Evolutionary conservation across 2,113 vertebrate genomes (phyloP).

Genomic region (Diglossa brunneiventris): DNA sequence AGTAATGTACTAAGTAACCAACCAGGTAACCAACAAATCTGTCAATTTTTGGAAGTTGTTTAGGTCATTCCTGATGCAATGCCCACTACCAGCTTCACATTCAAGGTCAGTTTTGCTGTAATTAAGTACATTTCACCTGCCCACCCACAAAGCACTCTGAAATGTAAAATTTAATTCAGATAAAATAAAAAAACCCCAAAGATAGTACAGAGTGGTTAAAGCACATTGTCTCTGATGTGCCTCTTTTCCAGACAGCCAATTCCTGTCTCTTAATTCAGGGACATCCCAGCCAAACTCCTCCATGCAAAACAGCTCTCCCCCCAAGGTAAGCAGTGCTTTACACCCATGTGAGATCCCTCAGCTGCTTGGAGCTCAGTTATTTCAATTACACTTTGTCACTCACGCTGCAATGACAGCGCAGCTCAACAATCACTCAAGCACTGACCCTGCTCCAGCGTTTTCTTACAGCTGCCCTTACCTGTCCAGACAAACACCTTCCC

Average conservation of each 20-base stretch:
- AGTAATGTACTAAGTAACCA: constrained; percentile 33
- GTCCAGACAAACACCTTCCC: neutral
- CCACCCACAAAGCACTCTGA: neutral
- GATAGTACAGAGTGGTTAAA: neutral
- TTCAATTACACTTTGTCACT: neutral
- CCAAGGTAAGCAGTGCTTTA: neutral
- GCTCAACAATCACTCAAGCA: neutral
- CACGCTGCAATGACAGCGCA: neutral
- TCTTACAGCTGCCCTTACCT: neutral
- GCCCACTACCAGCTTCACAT: neutral
- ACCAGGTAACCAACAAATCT: constrained; percentile 33
- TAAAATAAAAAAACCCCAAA: neutral
- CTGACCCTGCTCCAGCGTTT: neutral
- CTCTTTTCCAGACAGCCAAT: neutral
- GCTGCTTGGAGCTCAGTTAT: neutral
- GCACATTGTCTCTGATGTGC: neutral
- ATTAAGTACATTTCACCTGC: neutral
- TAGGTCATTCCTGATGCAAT: constrained; percentile 9
- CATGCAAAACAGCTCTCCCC: neutral
- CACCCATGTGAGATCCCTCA: neutral
- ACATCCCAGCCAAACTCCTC: neutral
- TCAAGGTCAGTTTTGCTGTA: neutral
- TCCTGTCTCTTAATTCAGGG: neutral
- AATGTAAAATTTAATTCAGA: neutral
- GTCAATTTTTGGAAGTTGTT: constrained; percentile 55